Evolutionary conservation across 2,888 invertebrate species (phyloP).

Genomic region (Anaspis maculata): DNA sequence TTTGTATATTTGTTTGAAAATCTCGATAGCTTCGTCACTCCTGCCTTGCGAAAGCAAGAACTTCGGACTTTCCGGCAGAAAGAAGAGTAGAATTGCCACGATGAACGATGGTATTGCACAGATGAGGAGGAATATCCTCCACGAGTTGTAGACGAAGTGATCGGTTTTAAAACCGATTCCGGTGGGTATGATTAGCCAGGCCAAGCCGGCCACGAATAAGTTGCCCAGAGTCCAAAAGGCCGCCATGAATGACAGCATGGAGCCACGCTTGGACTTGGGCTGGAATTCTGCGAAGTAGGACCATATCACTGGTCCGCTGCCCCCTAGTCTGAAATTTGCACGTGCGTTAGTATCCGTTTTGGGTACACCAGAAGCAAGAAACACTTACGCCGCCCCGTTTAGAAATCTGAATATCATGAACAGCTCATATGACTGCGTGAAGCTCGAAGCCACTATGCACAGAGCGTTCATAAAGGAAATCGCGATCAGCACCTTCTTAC

Average conservation of each 20-base stretch:
- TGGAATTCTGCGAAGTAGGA: slow-evolving; percentile 93
- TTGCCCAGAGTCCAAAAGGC: slow-evolving; percentile 94
- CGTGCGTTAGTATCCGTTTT: neutral
- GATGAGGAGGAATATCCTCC: slow-evolving; percentile 83
- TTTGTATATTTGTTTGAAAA: slow-evolving; percentile 72
- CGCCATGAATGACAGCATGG: slow-evolving; percentile 89
- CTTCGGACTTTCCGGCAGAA: slow-evolving; percentile 87
- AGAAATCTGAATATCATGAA: slow-evolving; percentile 87
- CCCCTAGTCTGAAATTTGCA: slow-evolving; percentile 59
- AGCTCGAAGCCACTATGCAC: slow-evolving; percentile 84
- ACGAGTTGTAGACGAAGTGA: slow-evolving; percentile 77
- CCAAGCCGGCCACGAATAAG: slow-evolving; percentile 79
- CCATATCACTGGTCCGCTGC: slow-evolving; percentile 90
- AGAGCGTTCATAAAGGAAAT: slow-evolving; percentile 85
- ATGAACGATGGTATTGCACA: slow-evolving; percentile 84
- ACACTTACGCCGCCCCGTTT: slow-evolving; percentile 88
- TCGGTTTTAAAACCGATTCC: slow-evolving; percentile 61
- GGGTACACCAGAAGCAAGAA: neutral
- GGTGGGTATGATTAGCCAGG: slow-evolving; percentile 68
- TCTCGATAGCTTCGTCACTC: slow-evolving; percentile 71
- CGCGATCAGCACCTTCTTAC: slow-evolving; percentile 79
- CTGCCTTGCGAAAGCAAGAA: slow-evolving; percentile 73
- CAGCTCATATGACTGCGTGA: slow-evolving; percentile 78
- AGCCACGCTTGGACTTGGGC: slow-evolving; percentile 81
- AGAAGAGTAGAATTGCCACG: slow-evolving; percentile 72